A percentile compares a stretch with the other conserved stretches of the same genome.
phyloP scores from a whole-genome alignment of 2,888 invertebrate genomes.

The Diplolepis rosae region DNA sequence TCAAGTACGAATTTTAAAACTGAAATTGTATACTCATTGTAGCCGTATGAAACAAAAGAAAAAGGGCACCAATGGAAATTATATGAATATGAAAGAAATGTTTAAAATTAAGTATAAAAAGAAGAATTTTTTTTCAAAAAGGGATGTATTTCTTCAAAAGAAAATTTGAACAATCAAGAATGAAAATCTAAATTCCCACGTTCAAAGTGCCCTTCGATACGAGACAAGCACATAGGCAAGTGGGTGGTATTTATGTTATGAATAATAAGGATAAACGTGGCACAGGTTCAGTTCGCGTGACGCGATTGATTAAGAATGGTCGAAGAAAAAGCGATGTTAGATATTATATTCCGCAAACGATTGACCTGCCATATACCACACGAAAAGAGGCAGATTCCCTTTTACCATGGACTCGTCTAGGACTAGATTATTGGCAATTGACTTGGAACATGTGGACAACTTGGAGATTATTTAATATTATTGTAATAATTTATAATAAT shows the following conservation, averaged over 20 bases:
- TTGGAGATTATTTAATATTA: background rate
- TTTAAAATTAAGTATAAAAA: background rate
- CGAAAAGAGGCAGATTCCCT: background rate
- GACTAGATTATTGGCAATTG: background rate
- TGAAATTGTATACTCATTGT: too few relatives aligned
- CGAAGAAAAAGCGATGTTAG: conserved; percentile 45
- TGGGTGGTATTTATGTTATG: conserved; percentile 57
- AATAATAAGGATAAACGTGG: conserved; percentile 57
- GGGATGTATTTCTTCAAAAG: too few relatives aligned
- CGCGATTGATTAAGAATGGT: conserved; percentile 59
- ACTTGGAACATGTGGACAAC: too few relatives aligned
- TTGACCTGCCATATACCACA: background rate
- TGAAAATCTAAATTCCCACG: conserved; percentile 37
- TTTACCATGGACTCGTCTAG: background rate
- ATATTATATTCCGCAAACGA: background rate
- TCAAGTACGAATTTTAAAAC: too few relatives aligned
- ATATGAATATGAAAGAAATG: background rate
- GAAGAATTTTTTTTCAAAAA: background rate
- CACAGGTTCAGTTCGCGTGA: conserved; percentile 59
- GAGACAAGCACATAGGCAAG: conserved; percentile 41
- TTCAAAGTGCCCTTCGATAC: conserved; percentile 26
- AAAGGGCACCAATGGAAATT: too few relatives aligned
- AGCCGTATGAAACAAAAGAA: too few relatives aligned
- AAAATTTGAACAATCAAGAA: too few relatives aligned
- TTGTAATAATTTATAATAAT: too few relatives aligned